Evolutionary conservation across 2,797 vertebrate genomes (phyloP).

Genomic region (Onychomys torridus): DNA sequence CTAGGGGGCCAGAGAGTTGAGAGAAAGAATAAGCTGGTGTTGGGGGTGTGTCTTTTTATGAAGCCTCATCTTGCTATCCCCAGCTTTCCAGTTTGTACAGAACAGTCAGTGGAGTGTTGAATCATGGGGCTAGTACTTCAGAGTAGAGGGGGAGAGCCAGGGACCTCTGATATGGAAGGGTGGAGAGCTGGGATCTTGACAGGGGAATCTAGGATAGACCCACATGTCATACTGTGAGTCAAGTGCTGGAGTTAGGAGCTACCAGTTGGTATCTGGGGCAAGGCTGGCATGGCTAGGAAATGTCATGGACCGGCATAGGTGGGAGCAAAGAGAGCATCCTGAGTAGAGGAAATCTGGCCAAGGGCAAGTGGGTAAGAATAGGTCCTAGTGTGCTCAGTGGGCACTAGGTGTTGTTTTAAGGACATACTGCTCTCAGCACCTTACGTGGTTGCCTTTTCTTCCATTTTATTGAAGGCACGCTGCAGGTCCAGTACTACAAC

Average conservation of each 20-base stretch:
- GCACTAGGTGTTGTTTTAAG: not conserved
- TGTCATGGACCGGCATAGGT: not conserved
- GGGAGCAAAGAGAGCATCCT: not conserved
- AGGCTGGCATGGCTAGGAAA: not conserved
- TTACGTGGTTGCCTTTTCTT: not conserved
- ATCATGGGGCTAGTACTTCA: not conserved
- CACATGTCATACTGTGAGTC: not conserved
- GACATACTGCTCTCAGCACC: slow-evolving; percentile 14
- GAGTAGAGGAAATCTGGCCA: not conserved
- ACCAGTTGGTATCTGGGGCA: not conserved
- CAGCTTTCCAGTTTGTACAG: not conserved
- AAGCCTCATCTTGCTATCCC: not conserved
- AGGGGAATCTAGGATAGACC: not conserved
- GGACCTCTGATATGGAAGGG: not conserved
- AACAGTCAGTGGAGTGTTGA: slow-evolving; percentile 1
- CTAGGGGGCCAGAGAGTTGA: not conserved
- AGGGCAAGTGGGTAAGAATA: not conserved
- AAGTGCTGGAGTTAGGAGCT: not conserved
- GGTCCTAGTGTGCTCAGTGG: not conserved
- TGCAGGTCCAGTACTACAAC: not conserved
- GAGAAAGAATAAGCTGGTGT: slow-evolving; percentile 6
- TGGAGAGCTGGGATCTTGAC: not conserved
- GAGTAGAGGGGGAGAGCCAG: not conserved
- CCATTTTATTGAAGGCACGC: slow-evolving; percentile 39
- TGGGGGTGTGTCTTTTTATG: not conserved